phyloP scores from a whole-genome alignment of 1,140 invertebrate genomes.

The Melanaphis sacchari region DNA sequence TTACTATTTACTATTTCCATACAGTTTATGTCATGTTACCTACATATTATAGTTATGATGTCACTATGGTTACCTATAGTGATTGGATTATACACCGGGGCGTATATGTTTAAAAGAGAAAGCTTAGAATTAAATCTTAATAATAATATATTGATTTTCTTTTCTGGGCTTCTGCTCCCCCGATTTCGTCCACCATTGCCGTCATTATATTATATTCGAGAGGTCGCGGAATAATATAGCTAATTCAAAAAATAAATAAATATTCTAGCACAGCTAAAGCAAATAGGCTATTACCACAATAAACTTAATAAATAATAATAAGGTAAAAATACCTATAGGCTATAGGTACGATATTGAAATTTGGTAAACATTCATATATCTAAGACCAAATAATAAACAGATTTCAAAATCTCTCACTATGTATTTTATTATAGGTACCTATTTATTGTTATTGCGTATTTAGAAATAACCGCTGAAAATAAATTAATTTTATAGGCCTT shows the following conservation, averaged over 20 bases:
- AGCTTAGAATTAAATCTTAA: slow-evolving; percentile 40
- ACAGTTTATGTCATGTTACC: neutral
- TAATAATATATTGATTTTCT: slow-evolving; percentile 47
- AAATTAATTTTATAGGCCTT: too few relatives aligned
- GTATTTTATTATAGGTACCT: neutral
- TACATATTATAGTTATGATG: neutral
- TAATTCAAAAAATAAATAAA: neutral
- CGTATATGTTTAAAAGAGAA: neutral
- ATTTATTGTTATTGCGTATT: too few relatives aligned
- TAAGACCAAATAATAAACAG: neutral
- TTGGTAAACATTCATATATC: neutral
- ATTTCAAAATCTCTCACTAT: neutral
- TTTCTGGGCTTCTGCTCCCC: slow-evolving; percentile 26
- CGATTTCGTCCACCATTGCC: neutral
- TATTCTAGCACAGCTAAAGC: neutral
- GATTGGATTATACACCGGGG: neutral
- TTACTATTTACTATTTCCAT: neutral
- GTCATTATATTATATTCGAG: neutral
- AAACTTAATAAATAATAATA: neutral
- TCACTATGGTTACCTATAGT: neutral
- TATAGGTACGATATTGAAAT: neutral
- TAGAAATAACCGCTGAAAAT: neutral
- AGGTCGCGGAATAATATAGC: neutral
- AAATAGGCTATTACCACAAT: neutral
- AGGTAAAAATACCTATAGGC: neutral